These are phyloP conservation scores for Drosophila lutescens DNA, from an alignment of 2,888 invertebrate species.

Conservation along the genomic window DNA sequence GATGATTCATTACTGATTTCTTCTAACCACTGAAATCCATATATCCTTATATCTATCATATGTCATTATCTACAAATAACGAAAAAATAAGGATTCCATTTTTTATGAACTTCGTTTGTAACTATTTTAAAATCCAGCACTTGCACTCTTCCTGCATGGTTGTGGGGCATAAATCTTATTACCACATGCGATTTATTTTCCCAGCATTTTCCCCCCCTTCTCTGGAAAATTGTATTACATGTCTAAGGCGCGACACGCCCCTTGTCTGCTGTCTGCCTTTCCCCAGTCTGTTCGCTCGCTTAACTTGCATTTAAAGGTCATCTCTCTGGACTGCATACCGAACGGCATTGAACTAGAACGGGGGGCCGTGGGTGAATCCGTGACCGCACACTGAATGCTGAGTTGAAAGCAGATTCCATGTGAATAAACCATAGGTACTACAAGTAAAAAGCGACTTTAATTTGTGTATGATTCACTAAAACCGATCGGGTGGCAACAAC, in stretches of 20 bases:
- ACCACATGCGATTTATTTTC: slow-evolving; percentile 29
- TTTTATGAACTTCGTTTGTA: neutral
- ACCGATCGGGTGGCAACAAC: neutral
- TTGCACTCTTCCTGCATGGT: slow-evolving; percentile 32
- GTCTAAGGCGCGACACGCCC: slow-evolving; percentile 21
- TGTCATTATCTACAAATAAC: too few species aligned
- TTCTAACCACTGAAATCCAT: too few species aligned
- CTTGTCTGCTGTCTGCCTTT: slow-evolving; percentile 18
- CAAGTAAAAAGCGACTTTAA: neutral
- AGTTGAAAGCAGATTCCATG: neutral
- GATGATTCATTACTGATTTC: too few species aligned
- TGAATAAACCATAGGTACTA: neutral
- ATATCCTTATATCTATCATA: too few species aligned
- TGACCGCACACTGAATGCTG: neutral
- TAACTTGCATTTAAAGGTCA: slow-evolving; percentile 73
- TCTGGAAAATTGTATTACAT: slow-evolving; percentile 45
- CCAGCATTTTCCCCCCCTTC: slow-evolving; percentile 39
- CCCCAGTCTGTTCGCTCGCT: slow-evolving; percentile 30
- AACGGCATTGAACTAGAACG: slow-evolving; percentile 57
- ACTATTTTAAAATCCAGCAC: neutral
- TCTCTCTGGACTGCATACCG: slow-evolving; percentile 34
- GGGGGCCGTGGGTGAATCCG: neutral
- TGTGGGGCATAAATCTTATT: slow-evolving; percentile 49
- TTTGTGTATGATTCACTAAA: neutral
- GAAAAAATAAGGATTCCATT: neutral